Conservation (phyloP, 2,888 invertebrate genomes). For the Ochropleura plecta region DNA sequence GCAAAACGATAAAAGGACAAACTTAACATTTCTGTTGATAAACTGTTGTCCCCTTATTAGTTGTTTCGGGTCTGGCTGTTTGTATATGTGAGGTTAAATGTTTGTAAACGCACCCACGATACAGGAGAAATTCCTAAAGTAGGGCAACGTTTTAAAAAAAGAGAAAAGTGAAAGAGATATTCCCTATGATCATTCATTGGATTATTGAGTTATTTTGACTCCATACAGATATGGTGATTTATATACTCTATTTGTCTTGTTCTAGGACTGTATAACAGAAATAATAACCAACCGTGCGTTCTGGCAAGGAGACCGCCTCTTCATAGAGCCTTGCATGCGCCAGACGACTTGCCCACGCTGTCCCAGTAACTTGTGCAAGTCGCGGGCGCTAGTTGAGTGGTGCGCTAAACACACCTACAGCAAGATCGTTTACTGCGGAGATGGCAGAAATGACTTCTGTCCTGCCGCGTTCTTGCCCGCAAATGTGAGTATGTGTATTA, state of each 20-base stretch:
- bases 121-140: too few relatives aligned
- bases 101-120: too few relatives aligned
- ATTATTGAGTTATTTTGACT: too few relatives aligned
- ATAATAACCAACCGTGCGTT: conserved; percentile 84
- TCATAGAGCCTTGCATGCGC: conserved; percentile 85
- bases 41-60: too few relatives aligned
- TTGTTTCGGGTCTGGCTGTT: too few relatives aligned
- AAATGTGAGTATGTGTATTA: conserved; percentile 72
- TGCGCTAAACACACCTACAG: conserved; percentile 60
- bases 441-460: conserved; percentile 86
- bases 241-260: conserved; percentile 2
- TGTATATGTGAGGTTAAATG: too few relatives aligned
- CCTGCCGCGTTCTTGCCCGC: conserved; percentile 77
- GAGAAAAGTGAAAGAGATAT: too few relatives aligned
- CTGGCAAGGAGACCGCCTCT: conserved; percentile 80
- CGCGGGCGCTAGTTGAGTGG: conserved; percentile 81
- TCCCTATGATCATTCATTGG: too few relatives aligned
- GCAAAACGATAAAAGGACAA: too few relatives aligned
- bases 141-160: too few relatives aligned
- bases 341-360: conserved; percentile 80
- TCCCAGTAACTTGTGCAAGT: conserved; percentile 86
- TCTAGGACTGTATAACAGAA: conserved; percentile 79
- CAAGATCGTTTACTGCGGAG: conserved; percentile 79
- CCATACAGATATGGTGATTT: neutral
- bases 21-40: too few relatives aligned